phyloP scores from a whole-genome alignment of 2,797 vertebrate genomes.

The Antrozous pallidus region DNA sequence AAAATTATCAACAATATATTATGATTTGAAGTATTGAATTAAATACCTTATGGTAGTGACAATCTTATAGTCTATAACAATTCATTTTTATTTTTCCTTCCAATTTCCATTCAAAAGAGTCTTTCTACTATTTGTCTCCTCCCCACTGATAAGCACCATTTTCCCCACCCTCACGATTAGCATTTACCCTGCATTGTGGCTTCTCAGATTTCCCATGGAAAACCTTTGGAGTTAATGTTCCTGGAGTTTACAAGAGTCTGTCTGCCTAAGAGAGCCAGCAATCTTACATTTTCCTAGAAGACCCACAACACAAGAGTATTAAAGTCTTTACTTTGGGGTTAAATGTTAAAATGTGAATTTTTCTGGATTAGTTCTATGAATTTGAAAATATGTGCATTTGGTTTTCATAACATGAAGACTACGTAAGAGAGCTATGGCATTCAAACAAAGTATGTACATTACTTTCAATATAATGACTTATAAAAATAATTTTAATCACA shows the following conservation, averaged over 20 bases:
- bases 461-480: neutral
- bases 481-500: neutral
- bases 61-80: neutral
- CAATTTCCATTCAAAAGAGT: neutral
- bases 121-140: neutral
- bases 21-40: neutral
- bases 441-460: neutral
- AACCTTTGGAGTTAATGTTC: neutral
- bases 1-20: slow-evolving; percentile 1
- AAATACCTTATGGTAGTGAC: neutral
- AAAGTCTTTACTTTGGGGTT: neutral
- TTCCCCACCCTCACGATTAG: neutral
- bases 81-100: neutral
- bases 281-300: neutral
- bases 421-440: neutral
- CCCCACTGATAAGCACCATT: neutral
- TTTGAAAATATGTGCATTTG: neutral
- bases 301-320: neutral
- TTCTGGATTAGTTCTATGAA: neutral
- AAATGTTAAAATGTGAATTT: neutral
- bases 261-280: neutral
- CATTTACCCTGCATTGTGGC: neutral
- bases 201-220: neutral
- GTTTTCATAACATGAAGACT: neutral
- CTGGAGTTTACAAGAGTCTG: neutral